Evolutionary conservation across 2,888 invertebrate species (phyloP).

Genomic region (Microchrysa polita): DNA sequence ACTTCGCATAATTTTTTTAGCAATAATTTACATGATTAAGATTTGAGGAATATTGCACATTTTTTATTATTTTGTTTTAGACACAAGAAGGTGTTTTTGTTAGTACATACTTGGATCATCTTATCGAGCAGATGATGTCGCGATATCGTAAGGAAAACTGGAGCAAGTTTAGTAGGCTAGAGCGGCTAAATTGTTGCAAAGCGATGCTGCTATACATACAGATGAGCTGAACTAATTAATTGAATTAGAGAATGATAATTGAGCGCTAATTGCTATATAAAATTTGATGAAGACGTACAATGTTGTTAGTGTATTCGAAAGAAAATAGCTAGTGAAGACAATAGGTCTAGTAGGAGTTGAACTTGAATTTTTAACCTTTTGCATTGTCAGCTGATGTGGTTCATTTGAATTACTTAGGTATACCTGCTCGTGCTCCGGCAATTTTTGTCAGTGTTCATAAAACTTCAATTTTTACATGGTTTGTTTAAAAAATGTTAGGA

Average conservation of each 20-base stretch:
- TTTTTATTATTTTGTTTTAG: too few species aligned
- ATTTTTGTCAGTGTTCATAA: too few species aligned
- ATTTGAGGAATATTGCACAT: too few species aligned
- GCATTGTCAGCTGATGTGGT: too few species aligned
- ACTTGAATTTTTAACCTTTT: too few species aligned
- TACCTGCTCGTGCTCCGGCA: too few species aligned
- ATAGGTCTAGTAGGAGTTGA: too few species aligned
- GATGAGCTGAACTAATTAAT: slow-evolving; percentile 33
- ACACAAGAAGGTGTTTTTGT: not conserved
- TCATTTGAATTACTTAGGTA: too few species aligned
- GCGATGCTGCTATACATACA: slow-evolving; percentile 7
- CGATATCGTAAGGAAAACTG: slow-evolving; percentile 23
- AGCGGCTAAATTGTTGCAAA: not conserved
- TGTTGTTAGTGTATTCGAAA: not conserved
- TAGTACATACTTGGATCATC: not conserved
- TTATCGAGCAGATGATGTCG: not conserved
- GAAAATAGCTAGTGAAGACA: not conserved
- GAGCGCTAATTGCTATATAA: not conserved
- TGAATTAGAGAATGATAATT: slow-evolving; percentile 41
- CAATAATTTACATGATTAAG: too few species aligned
- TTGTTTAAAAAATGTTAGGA: too few species aligned
- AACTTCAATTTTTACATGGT: too few species aligned
- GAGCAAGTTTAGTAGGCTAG: slow-evolving; percentile 10
- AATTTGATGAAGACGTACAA: slow-evolving; percentile 8
- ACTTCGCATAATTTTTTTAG: too few species aligned